Conservation (phyloP, 1,140 invertebrate genomes). For the Leptoteleia sp. region DNA sequence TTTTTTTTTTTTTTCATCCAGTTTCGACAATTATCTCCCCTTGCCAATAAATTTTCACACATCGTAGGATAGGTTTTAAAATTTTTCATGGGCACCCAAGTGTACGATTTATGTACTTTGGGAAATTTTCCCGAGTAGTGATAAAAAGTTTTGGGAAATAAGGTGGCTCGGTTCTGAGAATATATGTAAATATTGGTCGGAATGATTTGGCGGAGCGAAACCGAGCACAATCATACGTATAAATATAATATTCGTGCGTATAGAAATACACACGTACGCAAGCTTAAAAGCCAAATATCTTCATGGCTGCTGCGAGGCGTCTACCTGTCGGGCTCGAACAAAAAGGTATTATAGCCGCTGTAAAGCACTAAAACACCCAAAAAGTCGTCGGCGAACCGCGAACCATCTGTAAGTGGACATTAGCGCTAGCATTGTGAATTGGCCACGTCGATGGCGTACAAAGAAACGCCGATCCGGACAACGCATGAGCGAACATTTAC, state of each 20-base stretch:
- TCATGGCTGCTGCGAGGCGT: conserved; percentile 56
- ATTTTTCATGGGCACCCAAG: too few relatives aligned
- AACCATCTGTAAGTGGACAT: conserved; percentile 75
- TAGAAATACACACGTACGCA: conserved; percentile 25
- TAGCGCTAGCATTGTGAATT: conserved; percentile 76
- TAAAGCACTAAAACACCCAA: conserved; percentile 78
- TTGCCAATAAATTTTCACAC: too few relatives aligned
- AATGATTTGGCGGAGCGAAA: conserved; percentile 20
- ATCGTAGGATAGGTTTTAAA: too few relatives aligned
- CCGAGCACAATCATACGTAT: conserved; percentile 26
- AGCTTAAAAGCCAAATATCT: conserved; percentile 54
- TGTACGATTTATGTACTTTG: too few relatives aligned
- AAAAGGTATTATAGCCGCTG: conserved; percentile 76
- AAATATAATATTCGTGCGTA: conserved; percentile 31
- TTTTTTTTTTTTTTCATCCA: too few relatives aligned
- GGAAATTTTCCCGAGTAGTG: background rate
- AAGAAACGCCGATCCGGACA: conserved; percentile 58
- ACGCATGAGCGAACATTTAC: conserved; percentile 61
- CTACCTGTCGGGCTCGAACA: conserved; percentile 72
- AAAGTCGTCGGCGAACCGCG: conserved; percentile 68
- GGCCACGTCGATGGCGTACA: conserved; percentile 67
- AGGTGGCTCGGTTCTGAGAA: conserved; percentile 34
- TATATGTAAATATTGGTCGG: conserved; percentile 47
- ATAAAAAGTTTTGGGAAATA: conserved; percentile 22
- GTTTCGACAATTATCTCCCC: too few relatives aligned